Conservation (phyloP, 2,888 invertebrate genomes). For the Drosophila mercatorum region DNA sequence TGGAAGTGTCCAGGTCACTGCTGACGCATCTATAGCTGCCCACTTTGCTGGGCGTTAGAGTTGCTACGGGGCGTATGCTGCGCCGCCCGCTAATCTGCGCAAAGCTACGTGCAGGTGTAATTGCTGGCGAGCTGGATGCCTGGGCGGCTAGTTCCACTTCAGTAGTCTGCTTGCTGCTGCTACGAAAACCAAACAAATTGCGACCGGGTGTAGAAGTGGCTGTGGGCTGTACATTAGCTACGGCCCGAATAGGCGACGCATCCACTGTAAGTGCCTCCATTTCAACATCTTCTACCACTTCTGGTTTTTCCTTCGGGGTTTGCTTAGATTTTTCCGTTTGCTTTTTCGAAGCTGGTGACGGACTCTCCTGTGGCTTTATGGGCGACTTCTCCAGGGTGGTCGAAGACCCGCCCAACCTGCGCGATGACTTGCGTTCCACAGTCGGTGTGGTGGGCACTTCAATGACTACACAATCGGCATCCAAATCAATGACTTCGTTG, state of each 20-base stretch:
- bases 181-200: conserved; percentile 60
- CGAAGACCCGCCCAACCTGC: conserved; percentile 23
- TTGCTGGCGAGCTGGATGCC: conserved; percentile 59
- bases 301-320: not conserved
- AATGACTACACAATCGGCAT: not conserved
- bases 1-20: conserved; percentile 80
- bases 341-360: conserved; percentile 15
- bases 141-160: conserved; percentile 66
- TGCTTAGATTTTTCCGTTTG: conserved; percentile 3
- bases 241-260: conserved; percentile 67
- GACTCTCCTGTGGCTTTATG: conserved; percentile 24
- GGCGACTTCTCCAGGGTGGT: conserved; percentile 55
- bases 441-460: conserved; percentile 46
- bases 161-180: conserved; percentile 61
- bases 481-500: conserved; percentile 9
- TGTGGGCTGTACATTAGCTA: conserved; percentile 46
- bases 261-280: conserved; percentile 77
- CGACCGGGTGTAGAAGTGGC: conserved; percentile 83
- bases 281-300: conserved; percentile 71
- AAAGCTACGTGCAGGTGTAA: conserved; percentile 61
- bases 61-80: conserved; percentile 75
- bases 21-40: conserved; percentile 80
- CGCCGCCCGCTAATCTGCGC: conserved; percentile 82
- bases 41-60: conserved; percentile 73
- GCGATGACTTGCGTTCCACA: conserved; percentile 65